Base-by-base conservation (phyloP, 2,888 invertebrate genomes). In the Brachyopa scutellaris region DNA sequence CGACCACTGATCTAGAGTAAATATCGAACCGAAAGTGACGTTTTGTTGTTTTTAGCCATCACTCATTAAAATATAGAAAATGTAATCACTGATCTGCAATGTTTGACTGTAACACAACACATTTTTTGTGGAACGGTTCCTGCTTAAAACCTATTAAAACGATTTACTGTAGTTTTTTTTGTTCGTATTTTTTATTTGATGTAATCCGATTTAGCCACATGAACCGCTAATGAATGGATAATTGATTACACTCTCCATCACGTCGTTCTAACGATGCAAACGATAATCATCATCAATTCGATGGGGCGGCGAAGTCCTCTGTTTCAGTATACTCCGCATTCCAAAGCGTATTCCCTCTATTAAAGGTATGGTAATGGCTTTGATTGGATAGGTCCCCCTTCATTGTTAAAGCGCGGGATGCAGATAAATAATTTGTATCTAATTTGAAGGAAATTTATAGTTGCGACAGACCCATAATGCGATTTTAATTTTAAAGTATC, bases 251-350 rank as follows among this genome's bases (percentile, higher is more conserved):
- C 45, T 53, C 36, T 21, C 15, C 55, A 69, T 38, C 57, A 57
- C 33, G 42, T 51, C 23, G 13, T 6, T 17, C 21, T 9, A 62
- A 23, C 36, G 38, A 19, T 57, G 8, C 38, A 31, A 47, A 74
- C 55, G 51, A 47, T 64, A 62, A 69, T 70, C 69, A 62, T 69
- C 55, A 57, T 76, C 51, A 62, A 76, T 69, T 64, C 17, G 23
- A 36, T 36, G 33, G 57, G 17, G 6, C n/a, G n/a, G n/a, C n/a
- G n/a, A 21, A 57, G 23, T 19, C 57, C 62, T 55, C 49, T 74
- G 61, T 57, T 49, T 21, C 26, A 38, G 45, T n/a, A n/a, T n/a
- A n/a, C 15, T n/a, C 40, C 36, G 29, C n/a, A 33, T 23, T 33
- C n/a, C n/a, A n/a, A n/a, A n/a, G n/a, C n/a, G 3, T 11, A 33